Base-by-base conservation (phyloP, 2,888 invertebrate species). In the Caenorhabditis sinica region DNA sequence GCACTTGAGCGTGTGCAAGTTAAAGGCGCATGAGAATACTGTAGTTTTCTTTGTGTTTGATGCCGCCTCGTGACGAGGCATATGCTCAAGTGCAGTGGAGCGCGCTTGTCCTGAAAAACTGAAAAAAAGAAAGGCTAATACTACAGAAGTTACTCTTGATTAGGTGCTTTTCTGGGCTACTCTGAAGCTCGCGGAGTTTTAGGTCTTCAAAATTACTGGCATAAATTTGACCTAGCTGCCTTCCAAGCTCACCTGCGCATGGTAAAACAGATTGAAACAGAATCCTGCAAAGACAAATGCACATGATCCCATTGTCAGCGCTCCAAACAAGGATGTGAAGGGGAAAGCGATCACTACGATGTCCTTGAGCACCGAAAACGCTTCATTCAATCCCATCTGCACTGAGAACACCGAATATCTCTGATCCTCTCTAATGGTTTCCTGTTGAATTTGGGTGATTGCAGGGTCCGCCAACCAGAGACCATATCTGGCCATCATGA, bases 391-490 rank as follows among this genome's bases (percentile, higher is more conserved):
- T 0, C 87, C 88, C 15, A 79, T 85, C 53, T 91, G 89, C 1
- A 88, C 88, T 0, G 88, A 83, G 75, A 89, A 89, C 5, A 91
- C 91, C 8, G 87, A 87, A 69, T 89, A 87, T 53, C 88, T 25
- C 53, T 91, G 88, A 11, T 66, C 56, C 68, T 91, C 91, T 1
- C 87, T 87, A 13, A 91, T 86, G 1, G 88, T 85, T 63, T 89
- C 88, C 66, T 91, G 91, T 87, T 91, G 90, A 30, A 91, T 88
- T 68, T 91, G 89, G 0, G 86, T 88, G 53, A 91, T 91, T 6
- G 91, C 84, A 0, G 90, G 89, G 56, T 91, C 91, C 3, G 90
- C 89, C 17, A 91, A 82, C 91, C 91, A 91, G 13, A 91, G 85
- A 15, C 91, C 88, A 51, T 85, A 89, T 53, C 91, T 68, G 1